Percentiles rank a stretch among this genome's conserved stretches.
Conservation (phyloP, 2,113 vertebrate species). For the Ondatra zibethicus region DNA sequence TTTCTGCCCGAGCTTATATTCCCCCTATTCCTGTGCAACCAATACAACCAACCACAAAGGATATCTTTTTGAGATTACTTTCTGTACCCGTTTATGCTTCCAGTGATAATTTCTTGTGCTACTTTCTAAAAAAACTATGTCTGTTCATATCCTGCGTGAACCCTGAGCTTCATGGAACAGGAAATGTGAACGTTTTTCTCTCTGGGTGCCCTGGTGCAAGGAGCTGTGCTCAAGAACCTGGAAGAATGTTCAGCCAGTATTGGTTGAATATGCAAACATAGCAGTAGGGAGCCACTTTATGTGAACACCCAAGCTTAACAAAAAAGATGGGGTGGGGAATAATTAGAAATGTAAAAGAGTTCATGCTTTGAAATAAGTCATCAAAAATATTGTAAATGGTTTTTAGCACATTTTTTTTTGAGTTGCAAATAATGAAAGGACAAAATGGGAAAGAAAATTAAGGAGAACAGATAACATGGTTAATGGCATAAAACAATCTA, state of each 20-base stretch:
- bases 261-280: background rate
- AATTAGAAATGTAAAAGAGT: background rate
- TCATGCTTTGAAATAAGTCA: background rate
- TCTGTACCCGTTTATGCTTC: background rate
- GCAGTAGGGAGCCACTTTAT: background rate
- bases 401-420: background rate
- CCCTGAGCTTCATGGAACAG: background rate
- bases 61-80: background rate
- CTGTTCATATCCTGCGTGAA: background rate
- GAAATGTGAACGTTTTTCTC: too few relatives aligned
- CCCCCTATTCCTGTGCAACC: too few relatives aligned
- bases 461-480: rapidly evolving
- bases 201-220: background rate
- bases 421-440: background rate
- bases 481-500: background rate
- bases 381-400: background rate
- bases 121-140: background rate
- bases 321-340: background rate
- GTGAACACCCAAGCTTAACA: background rate
- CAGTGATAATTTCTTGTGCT: background rate
- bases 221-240: background rate
- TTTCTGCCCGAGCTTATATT: background rate
- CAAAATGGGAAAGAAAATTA: background rate
- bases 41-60: background rate
- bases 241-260: background rate